Evolutionary conservation across 2,888 invertebrate species (phyloP), one percentile per base, ranked within the genome.

Genomic region (Epistrophella euchroma): DNA sequence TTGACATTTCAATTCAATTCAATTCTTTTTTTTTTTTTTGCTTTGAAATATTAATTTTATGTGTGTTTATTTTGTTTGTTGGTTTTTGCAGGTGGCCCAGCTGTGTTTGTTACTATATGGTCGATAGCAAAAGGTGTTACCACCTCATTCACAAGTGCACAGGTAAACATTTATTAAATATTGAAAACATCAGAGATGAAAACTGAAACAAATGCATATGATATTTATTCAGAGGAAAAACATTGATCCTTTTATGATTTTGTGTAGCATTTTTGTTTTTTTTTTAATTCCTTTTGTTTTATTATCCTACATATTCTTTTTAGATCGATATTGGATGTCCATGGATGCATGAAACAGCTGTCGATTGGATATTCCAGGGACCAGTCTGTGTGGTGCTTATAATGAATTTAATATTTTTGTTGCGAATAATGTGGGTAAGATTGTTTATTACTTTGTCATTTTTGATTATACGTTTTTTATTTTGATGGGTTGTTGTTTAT

Each of bases 401-500:
- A 75, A 94, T 97, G 89, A 98, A 98, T 93, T 94, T 96, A 66
- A 94, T 96, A 89, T 97, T 97, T 92, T 94, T 97, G 82, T 93
- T 96, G 89, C 95, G 95, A 93, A 97, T 98, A 89, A 97, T 98
- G 96, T 97, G 97, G 96, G 97, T 97, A 89, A 94, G 96, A 22
- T 50, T 68, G 50, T 52, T 94, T 45, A 66, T 22, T 15, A 17
- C 22, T 37, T 50, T 68, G 56, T 64, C 35, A 78, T 28, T 64
- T 40, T 4, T 28, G 4, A 3, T 60, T 28, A 47, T 7, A 52
- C n/a, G 52, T 37, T 37, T n/a, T 22, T 15, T 15, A 37, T 37
- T 37, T 11, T 37, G 35, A 52, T 22, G 19, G 50, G 37, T 37
- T 52, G 15, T 56, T 19, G 37, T 4, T 55, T 22, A n/a, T 37